Conservation (phyloP, 2,797 vertebrate species). For the Etheostoma perlongum region DNA sequence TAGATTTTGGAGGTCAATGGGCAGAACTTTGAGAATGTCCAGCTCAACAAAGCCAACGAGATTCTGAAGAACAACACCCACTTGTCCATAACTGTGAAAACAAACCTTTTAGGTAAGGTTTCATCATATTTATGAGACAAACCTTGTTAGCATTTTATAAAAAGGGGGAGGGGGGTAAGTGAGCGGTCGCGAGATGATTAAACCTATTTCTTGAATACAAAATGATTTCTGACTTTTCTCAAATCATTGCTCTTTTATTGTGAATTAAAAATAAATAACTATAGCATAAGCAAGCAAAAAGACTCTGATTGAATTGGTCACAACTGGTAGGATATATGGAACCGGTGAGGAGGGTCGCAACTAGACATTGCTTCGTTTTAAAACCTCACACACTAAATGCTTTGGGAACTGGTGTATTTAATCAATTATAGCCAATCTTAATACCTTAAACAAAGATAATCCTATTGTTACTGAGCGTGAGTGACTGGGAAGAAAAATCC, state of each 20-base stretch:
- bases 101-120: constrained; percentile 95
- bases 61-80: constrained; percentile 99
- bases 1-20: constrained; percentile 99
- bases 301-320: too few relatives aligned
- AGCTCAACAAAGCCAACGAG: constrained; percentile 97
- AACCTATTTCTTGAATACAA: neutral
- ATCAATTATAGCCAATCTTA: neutral
- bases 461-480: neutral
- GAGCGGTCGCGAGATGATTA: neutral
- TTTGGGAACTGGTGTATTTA: neutral
- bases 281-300: neutral
- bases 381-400: neutral
- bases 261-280: neutral
- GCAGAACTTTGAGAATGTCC: constrained; percentile 99
- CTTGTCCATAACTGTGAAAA: constrained; percentile 99
- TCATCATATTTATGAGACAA: neutral
- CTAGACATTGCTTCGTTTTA: neutral
- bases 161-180: neutral
- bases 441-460: neutral
- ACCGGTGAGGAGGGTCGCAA: neutral
- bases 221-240: neutral
- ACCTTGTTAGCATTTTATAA: neutral
- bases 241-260: neutral
- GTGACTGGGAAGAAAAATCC: too few relatives aligned
- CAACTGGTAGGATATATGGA: neutral